These are phyloP conservation scores for Quadroppia sp. DNA, from an alignment of 2,888 invertebrate genomes.

Conservation along the genomic window DNA sequence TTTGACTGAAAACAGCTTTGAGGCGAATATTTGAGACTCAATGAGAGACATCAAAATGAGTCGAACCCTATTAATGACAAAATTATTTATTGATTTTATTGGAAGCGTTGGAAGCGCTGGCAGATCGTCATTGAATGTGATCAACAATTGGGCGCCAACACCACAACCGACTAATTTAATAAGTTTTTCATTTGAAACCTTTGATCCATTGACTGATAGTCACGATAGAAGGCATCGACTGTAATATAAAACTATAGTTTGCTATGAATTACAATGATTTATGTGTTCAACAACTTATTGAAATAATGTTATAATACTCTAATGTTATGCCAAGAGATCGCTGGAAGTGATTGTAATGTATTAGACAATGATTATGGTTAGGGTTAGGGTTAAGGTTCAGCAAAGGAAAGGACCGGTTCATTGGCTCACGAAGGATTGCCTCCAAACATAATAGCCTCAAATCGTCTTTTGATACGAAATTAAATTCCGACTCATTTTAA, in stretches of 20 bases:
- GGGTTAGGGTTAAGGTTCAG: neutral
- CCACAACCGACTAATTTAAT: neutral
- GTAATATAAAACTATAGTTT: neutral
- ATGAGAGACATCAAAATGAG: neutral
- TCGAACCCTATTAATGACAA: neutral
- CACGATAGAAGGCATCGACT: neutral
- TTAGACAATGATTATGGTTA: neutral
- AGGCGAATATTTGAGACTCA: neutral
- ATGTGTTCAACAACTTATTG: neutral
- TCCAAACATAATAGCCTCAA: constrained; percentile 18
- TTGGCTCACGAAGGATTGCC: neutral
- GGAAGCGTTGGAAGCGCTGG: neutral
- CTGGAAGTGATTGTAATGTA: neutral
- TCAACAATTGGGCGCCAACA: neutral
- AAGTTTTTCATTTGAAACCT: neutral
- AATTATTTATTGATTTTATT: neutral
- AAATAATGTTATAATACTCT: neutral
- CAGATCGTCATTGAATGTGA: neutral
- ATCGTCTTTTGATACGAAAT: neutral
- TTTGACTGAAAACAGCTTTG: constrained; percentile 13
- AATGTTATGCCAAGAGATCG: neutral
- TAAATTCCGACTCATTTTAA: neutral
- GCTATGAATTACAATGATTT: neutral
- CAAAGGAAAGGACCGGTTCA: constrained; percentile 10
- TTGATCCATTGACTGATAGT: neutral